Percentiles rank a stretch among this genome's conserved stretches.
Evolutionary conservation across 1,140 invertebrate species (phyloP).

Genomic region (Linepithema humile): DNA sequence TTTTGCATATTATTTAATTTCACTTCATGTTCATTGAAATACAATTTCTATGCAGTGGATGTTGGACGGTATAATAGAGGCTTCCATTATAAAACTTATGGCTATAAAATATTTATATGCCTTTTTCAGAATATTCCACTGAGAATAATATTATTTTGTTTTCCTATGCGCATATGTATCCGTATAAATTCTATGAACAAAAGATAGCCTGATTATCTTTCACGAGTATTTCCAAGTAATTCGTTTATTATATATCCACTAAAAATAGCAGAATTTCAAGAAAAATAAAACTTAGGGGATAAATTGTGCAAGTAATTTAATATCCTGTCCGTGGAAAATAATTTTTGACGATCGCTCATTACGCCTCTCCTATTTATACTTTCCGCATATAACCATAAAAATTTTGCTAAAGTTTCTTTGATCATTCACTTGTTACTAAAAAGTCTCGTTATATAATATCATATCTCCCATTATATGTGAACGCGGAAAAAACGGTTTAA

Average conservation of each 20-base stretch:
- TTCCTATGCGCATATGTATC: neutral
- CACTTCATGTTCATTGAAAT: slow-evolving; percentile 16
- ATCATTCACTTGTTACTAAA: neutral
- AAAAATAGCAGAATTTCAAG: slow-evolving; percentile 13
- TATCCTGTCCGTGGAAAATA: neutral
- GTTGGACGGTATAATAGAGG: slow-evolving; percentile 31
- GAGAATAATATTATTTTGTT: slow-evolving; percentile 30
- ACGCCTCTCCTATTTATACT: too few relatives aligned
- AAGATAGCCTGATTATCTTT: slow-evolving; percentile 33
- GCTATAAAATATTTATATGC: too few relatives aligned
- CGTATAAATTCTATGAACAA: slow-evolving; percentile 4
- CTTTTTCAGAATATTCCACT: slow-evolving; percentile 48
- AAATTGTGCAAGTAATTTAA: slow-evolving; percentile 17
- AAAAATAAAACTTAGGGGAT: neutral
- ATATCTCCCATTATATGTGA: neutral
- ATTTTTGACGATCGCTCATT: neutral
- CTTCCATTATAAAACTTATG: slow-evolving; percentile 17
- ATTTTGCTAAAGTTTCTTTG: neutral
- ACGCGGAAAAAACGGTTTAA: neutral
- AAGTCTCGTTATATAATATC: neutral
- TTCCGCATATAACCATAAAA: neutral
- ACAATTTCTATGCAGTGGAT: slow-evolving; percentile 25
- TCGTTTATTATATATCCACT: slow-evolving; percentile 21
- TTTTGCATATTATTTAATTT: slow-evolving; percentile 20
- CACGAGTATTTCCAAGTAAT: slow-evolving; percentile 1